phyloP scores from a whole-genome alignment of 2,888 invertebrate species.

The Strigamia crassipes region DNA sequence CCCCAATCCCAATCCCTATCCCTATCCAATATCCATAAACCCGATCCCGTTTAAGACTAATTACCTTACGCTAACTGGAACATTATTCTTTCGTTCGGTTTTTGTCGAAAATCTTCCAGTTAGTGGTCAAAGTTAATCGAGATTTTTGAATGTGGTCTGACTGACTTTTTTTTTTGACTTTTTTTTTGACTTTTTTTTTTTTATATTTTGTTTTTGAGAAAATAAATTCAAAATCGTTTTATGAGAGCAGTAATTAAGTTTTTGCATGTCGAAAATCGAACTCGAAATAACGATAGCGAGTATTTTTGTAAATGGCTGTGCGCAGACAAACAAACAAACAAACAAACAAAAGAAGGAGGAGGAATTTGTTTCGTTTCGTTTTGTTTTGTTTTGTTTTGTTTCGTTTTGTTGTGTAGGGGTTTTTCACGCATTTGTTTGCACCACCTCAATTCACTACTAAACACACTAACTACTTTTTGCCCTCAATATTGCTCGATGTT shows the following conservation, averaged over 20 bases:
- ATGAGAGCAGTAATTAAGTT: neutral
- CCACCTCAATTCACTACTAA: neutral
- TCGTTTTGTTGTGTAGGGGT: neutral
- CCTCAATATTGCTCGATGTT: conserved; percentile 14
- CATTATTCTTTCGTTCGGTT: neutral
- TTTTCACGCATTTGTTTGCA: conserved; percentile 19
- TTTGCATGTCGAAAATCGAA: conserved; percentile 1
- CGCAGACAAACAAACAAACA: neutral
- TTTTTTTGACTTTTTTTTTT: neutral
- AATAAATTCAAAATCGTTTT: neutral
- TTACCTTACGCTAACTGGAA: neutral
- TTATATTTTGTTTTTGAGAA: neutral
- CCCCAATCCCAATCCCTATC: too few species aligned
- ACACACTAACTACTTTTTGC: neutral
- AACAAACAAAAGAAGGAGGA: neutral
- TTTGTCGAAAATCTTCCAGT: neutral
- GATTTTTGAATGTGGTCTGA: conserved; percentile 15
- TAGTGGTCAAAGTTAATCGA: neutral
- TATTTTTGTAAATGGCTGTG: neutral
- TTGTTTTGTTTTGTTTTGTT: too few species aligned
- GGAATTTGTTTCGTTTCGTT: neutral
- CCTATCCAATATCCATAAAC: neutral
- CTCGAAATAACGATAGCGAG: neutral
- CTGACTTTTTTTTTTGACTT: neutral
- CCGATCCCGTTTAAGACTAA: too few species aligned